A percentile compares a stretch with the other conserved stretches of the same genome.
Conservation (phyloP, 1,140 invertebrate species). For the Brachystomella parvula region DNA sequence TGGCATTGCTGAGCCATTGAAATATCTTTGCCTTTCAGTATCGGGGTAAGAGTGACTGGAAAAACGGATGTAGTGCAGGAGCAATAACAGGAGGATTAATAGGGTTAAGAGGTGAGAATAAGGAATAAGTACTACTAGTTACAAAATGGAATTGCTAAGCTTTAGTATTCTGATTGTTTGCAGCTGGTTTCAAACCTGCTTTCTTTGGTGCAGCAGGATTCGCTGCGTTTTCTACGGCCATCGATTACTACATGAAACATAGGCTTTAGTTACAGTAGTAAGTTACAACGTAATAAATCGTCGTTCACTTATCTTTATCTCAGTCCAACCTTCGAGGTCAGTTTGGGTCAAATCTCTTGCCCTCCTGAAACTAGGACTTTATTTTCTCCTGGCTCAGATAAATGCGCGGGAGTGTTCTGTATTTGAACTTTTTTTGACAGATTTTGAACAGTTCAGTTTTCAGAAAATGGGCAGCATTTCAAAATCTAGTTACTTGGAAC, state of each 20-base stretch:
- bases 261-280: no score
- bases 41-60: conserved; percentile 89
- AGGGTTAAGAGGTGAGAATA: conserved; percentile 69
- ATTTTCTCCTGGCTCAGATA: no score
- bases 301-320: no score
- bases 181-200: conserved; percentile 87
- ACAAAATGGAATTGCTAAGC: not conserved
- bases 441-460: no score
- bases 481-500: no score
- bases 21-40: conserved; percentile 50
- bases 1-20: conserved; percentile 12
- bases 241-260: conserved; percentile 86
- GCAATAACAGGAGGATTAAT: conserved; percentile 89
- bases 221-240: conserved; percentile 87
- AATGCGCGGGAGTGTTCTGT: not conserved
- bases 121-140: conserved; percentile 9
- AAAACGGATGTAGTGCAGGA: conserved; percentile 89
- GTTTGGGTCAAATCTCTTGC: no score
- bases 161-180: conserved; percentile 38
- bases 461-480: no score
- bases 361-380: no score
- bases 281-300: no score
- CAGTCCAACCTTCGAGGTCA: no score
- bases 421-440: conserved; percentile 6
- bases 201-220: conserved; percentile 86